Evolutionary conservation across 2,113 vertebrate species (phyloP).

Genomic region (Sceloporus undulatus): DNA sequence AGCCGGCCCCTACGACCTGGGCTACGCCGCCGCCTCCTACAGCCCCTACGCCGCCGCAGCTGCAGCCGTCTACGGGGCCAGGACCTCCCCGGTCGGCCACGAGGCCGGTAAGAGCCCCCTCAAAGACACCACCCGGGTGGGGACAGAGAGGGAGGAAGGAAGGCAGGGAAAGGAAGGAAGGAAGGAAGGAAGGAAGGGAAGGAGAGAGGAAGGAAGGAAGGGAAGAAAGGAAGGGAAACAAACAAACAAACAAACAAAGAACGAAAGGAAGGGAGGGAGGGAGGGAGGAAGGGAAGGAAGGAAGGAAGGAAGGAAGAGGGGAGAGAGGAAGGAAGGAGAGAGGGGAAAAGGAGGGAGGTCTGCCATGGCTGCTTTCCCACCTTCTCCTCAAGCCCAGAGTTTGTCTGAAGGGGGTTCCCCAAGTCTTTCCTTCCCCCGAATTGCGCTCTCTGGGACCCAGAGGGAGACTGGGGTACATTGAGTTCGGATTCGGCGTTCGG

Average conservation of each 20-base stretch:
- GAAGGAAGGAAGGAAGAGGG: too few species aligned
- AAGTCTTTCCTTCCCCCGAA: not conserved
- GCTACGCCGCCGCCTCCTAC: constrained; percentile 87
- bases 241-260: too few species aligned
- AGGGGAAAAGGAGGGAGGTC: not conserved
- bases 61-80: constrained; percentile 81
- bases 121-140: too few species aligned
- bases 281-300: too few species aligned
- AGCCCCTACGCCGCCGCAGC: constrained; percentile 79
- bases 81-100: constrained; percentile 86
- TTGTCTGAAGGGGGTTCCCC: too few species aligned
- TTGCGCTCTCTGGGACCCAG: not conserved
- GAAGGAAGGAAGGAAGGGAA: too few species aligned
- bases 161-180: too few species aligned
- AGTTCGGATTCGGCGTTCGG: too few species aligned
- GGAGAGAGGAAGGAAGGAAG: too few species aligned
- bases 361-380: not conserved
- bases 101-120: constrained; percentile 85
- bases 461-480: not conserved
- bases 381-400: not conserved
- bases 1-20: constrained; percentile 85
- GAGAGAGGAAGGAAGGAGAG: accelerated
- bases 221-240: too few species aligned
- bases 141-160: too few species aligned
- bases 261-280: too few species aligned